Evolutionary conservation across 2,888 invertebrate genomes (phyloP).

Genomic region (Trissoscelio sp.): DNA sequence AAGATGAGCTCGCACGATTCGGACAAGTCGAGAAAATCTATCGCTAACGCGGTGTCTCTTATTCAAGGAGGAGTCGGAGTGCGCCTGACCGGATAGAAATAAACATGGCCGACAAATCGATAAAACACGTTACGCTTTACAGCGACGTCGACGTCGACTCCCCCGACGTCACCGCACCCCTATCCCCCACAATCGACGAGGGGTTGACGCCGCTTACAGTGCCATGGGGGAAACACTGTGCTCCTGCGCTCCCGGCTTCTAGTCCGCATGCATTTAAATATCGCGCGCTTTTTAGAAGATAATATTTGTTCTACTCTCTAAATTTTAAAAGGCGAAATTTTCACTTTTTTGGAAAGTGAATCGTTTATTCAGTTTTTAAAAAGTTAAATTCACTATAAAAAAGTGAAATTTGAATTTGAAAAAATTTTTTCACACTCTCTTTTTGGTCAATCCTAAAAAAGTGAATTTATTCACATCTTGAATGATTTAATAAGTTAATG

Average conservation of each 20-base stretch:
- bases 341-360: too few species aligned
- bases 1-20: constrained; percentile 71
- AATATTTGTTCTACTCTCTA: too few species aligned
- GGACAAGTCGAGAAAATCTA: constrained; percentile 77
- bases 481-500: too few species aligned
- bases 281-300: constrained; percentile 20
- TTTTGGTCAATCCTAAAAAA: too few species aligned
- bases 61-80: constrained; percentile 75
- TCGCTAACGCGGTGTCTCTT: constrained; percentile 75
- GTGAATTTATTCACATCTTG: too few species aligned
- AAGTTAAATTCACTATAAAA: too few species aligned
- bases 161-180: constrained; percentile 69
- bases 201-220: constrained; percentile 41
- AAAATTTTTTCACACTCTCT: background rate
- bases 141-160: constrained; percentile 72
- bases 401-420: too few species aligned
- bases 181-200: constrained; percentile 51
- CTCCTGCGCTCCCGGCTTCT: constrained; percentile 29
- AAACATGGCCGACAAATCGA: constrained; percentile 80
- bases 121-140: constrained; percentile 81
- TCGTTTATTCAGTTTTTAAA: too few species aligned
- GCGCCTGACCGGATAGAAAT: constrained; percentile 77
- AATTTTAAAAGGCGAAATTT: too few species aligned
- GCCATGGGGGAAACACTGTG: constrained; percentile 9
- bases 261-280: constrained; percentile 14